These are phyloP conservation scores for Trichopria drosophilae DNA, from an alignment of 2,888 invertebrate species.

Conservation along the genomic window DNA sequence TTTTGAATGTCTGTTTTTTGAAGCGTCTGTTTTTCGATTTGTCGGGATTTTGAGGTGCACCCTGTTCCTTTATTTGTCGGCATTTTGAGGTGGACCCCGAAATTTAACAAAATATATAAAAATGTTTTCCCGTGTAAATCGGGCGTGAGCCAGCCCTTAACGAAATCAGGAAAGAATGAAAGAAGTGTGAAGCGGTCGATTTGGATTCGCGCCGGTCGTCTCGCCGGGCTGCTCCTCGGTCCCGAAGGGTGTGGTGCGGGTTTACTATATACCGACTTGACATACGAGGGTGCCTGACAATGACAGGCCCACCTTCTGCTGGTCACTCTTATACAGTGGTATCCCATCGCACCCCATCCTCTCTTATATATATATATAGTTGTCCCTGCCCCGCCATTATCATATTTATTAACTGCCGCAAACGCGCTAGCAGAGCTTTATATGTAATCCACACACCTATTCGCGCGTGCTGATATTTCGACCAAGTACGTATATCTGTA, in stretches of 20 bases:
- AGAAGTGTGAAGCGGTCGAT: conserved; percentile 9
- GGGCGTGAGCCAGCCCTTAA: too few relatives aligned
- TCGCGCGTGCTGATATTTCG: conserved; percentile 34
- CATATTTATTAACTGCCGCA: conserved; percentile 58
- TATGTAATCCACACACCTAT: conserved; percentile 49
- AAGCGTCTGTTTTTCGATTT: too few relatives aligned
- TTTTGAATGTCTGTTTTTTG: too few relatives aligned
- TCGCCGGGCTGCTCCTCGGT: conserved; percentile 13
- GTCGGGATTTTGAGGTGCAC: too few relatives aligned
- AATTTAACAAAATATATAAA: too few relatives aligned
- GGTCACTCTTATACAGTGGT: conserved; percentile 56
- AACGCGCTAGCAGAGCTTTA: conserved; percentile 53
- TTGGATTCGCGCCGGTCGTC: conserved; percentile 22
- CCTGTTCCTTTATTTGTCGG: too few relatives aligned
- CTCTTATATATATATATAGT: conserved; percentile 24
- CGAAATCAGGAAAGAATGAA: too few relatives aligned
- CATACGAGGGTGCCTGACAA: conserved; percentile 53
- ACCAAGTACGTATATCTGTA: too few relatives aligned
- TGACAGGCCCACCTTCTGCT: conserved; percentile 54
- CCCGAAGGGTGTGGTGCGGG: conserved; percentile 32
- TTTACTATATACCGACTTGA: too few relatives aligned
- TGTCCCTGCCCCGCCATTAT: conserved; percentile 50
- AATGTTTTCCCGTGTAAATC: too few relatives aligned
- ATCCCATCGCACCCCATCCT: conserved; percentile 42
- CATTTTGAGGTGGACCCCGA: too few relatives aligned